Conservation (phyloP, 2,113 vertebrate species). For the Synodontis membranacea region DNA sequence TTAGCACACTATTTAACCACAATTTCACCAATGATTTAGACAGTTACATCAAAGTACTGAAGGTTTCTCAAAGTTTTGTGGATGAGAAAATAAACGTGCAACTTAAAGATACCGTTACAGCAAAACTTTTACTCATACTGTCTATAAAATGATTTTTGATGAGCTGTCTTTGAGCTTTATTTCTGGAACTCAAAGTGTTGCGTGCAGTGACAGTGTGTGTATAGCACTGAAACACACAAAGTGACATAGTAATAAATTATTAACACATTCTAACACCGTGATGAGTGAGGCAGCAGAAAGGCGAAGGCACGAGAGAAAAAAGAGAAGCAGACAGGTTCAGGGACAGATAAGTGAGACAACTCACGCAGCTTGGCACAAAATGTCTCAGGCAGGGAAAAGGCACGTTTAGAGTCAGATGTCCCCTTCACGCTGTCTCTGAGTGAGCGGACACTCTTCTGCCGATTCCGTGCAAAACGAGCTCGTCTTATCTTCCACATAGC, state of each 20-base stretch:
- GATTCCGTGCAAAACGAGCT: constrained; percentile 95
- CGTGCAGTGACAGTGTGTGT: constrained; percentile 16
- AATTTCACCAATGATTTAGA: not conserved
- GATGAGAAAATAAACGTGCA: not conserved
- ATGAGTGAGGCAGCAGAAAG: constrained; percentile 40
- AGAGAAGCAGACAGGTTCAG: not conserved
- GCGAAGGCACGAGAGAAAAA: constrained; percentile 52
- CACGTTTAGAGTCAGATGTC: constrained; percentile 85
- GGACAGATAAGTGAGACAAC: constrained; percentile 65
- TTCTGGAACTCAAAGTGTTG: constrained; percentile 7
- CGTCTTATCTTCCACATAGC: constrained; percentile 98
- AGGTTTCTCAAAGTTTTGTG: not conserved
- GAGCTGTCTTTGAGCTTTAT: not conserved
- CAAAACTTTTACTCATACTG: not conserved
- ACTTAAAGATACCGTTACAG: not conserved
- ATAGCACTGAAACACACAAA: not conserved
- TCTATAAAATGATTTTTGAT: not conserved
- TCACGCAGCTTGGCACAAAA: constrained; percentile 93
- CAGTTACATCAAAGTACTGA: not conserved
- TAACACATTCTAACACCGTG: constrained; percentile 18
- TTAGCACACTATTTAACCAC: constrained; percentile 25
- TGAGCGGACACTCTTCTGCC: constrained; percentile 95
- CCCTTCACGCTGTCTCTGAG: constrained; percentile 94
- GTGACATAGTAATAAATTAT: constrained; percentile 21
- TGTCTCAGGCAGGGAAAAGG: constrained; percentile 94